Conservation (phyloP, 2,797 vertebrate species). For the Carapus acus region DNA sequence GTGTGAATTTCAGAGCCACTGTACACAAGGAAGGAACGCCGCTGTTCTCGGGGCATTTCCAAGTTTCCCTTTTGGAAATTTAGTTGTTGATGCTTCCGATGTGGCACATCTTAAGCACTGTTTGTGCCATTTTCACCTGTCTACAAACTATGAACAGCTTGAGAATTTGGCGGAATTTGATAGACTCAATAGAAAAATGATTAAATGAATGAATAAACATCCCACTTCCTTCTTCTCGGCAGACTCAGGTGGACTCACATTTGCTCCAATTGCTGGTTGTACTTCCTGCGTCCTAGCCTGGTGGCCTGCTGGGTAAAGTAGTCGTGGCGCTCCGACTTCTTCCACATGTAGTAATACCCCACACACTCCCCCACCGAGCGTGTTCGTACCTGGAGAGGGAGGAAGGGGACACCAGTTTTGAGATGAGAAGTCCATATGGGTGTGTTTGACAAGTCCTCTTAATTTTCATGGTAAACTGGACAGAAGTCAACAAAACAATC, state of each 20-base stretch:
- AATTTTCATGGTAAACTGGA: background rate
- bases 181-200: no score
- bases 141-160: no score
- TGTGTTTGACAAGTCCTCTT: background rate
- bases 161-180: no score
- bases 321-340: slow-evolving; percentile 90
- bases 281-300: slow-evolving; percentile 85
- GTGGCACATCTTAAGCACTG: no score
- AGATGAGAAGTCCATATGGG: background rate
- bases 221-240: no score
- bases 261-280: slow-evolving; percentile 77
- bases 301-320: slow-evolving; percentile 91
- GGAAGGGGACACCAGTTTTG: background rate
- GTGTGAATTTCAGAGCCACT: no score
- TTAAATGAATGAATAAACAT: background rate
- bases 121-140: no score
- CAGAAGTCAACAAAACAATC: background rate
- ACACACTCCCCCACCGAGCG: slow-evolving; percentile 94
- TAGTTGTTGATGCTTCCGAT: no score
- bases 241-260: slow-evolving; percentile 71
- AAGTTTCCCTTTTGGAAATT: no score
- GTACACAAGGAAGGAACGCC: no score
- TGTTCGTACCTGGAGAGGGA: slow-evolving; percentile 83
- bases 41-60: no score
- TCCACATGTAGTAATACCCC: slow-evolving; percentile 98